Percentiles rank a stretch among this genome's conserved stretches.
phyloP scores from a whole-genome alignment of 1,140 invertebrate species.

The Caerostris extrusa region DNA sequence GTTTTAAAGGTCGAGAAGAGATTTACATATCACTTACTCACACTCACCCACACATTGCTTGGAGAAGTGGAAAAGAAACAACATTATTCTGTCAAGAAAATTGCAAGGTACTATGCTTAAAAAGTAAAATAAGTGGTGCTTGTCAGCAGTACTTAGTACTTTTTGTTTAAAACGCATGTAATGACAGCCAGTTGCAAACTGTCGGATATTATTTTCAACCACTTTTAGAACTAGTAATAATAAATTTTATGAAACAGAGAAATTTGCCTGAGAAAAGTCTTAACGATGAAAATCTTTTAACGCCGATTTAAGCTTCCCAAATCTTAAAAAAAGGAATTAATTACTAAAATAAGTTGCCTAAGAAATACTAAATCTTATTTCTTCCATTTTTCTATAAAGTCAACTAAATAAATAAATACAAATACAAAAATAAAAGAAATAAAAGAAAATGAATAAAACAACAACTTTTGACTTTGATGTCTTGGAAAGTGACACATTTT shows the following conservation, averaged over 20 bases:
- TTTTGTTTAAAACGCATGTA: not conserved
- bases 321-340: not conserved
- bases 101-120: not conserved
- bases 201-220: not conserved
- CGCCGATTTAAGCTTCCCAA: not conserved
- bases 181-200: not conserved
- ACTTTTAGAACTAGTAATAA: not conserved
- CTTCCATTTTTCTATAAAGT: too few species aligned
- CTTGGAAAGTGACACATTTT: too few species aligned
- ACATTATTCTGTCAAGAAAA: not conserved
- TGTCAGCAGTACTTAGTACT: not conserved
- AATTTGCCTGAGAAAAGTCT: not conserved
- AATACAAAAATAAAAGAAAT: too few species aligned
- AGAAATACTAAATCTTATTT: too few species aligned
- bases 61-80: not conserved
- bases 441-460: too few species aligned
- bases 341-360: too few species aligned
- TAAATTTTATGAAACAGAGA: not conserved
- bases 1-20: not conserved
- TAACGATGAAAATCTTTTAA: conserved; percentile 10
- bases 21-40: not conserved
- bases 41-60: not conserved
- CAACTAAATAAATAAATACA: too few species aligned
- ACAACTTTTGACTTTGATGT: too few species aligned
- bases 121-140: not conserved